Percentiles rank a stretch among this genome's conserved stretches.
phyloP scores from a whole-genome alignment of 2,888 invertebrate genomes.

The Cheilosia pagana region DNA sequence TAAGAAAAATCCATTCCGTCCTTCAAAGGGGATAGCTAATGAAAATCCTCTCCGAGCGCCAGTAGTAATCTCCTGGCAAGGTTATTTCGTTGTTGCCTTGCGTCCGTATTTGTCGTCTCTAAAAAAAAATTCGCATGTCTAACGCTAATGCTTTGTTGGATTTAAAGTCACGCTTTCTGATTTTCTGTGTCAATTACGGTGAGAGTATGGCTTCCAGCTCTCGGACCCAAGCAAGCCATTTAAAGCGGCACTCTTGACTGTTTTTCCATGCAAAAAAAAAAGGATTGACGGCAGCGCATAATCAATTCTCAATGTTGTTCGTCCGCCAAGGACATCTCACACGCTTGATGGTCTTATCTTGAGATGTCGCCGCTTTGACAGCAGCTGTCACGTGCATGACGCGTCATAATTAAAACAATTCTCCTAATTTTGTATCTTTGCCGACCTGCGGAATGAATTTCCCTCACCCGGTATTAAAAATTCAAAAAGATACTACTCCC shows the following conservation, averaged over 20 bases:
- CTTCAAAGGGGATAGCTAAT: slow-evolving; percentile 68
- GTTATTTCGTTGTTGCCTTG: slow-evolving; percentile 48
- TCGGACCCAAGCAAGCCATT: slow-evolving; percentile 52
- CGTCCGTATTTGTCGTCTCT: slow-evolving; percentile 35
- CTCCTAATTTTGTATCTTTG: slow-evolving; percentile 8
- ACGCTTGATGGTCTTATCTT: not conserved
- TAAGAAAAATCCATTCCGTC: slow-evolving; percentile 54
- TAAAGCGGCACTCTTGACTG: slow-evolving; percentile 51
- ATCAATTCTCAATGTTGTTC: slow-evolving; percentile 56
- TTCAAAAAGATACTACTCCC: not conserved
- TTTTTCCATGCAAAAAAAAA: slow-evolving; percentile 42
- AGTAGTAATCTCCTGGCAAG: slow-evolving; percentile 62
- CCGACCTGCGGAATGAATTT: slow-evolving; percentile 1
- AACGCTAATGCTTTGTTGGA: slow-evolving; percentile 61
- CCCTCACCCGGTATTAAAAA: not conserved
- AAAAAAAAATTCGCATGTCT: slow-evolving; percentile 62
- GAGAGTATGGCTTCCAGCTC: slow-evolving; percentile 50
- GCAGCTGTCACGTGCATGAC: slow-evolving; percentile 44
- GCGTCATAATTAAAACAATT: slow-evolving; percentile 37
- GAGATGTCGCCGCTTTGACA: slow-evolving; percentile 7
- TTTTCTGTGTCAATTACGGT: slow-evolving; percentile 66
- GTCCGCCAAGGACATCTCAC: slow-evolving; percentile 48
- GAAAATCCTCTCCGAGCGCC: slow-evolving; percentile 71
- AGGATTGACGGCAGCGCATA: slow-evolving; percentile 37
- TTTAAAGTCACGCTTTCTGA: slow-evolving; percentile 72